Conservation (phyloP, 2,797 vertebrate species). For the Florisuga fusca region DNA sequence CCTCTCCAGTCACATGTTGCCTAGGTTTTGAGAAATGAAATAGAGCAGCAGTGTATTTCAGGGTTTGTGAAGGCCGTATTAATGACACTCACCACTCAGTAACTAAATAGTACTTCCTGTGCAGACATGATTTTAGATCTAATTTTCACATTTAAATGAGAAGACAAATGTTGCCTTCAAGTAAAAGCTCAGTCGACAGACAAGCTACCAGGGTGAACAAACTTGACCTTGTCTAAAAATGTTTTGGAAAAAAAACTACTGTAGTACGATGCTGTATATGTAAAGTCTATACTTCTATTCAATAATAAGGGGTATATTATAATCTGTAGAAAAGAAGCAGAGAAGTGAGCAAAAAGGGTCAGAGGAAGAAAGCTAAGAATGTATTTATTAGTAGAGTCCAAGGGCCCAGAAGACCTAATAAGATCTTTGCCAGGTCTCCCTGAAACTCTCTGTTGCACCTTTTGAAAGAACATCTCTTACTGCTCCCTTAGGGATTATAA, state of each 20-base stretch:
- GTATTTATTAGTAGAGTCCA: background rate
- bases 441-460: background rate
- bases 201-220: background rate
- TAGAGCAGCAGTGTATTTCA: conserved; percentile 1
- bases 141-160: conserved; percentile 20
- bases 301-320: background rate
- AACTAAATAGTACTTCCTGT: background rate
- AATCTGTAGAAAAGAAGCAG: background rate
- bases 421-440: background rate
- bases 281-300: background rate
- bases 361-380: background rate
- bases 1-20: background rate
- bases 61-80: conserved; percentile 3
- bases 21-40: conserved; percentile 17
- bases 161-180: conserved; percentile 3
- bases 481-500: background rate
- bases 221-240: background rate
- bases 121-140: conserved; percentile 2
- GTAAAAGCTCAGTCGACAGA: background rate
- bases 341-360: background rate
- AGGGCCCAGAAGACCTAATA: background rate
- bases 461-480: background rate
- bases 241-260: background rate
- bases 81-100: background rate
- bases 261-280: background rate